These are phyloP conservation scores for Lepidothrix coronata DNA, from an alignment of 2,113 vertebrate genomes.

Conservation along the genomic window DNA sequence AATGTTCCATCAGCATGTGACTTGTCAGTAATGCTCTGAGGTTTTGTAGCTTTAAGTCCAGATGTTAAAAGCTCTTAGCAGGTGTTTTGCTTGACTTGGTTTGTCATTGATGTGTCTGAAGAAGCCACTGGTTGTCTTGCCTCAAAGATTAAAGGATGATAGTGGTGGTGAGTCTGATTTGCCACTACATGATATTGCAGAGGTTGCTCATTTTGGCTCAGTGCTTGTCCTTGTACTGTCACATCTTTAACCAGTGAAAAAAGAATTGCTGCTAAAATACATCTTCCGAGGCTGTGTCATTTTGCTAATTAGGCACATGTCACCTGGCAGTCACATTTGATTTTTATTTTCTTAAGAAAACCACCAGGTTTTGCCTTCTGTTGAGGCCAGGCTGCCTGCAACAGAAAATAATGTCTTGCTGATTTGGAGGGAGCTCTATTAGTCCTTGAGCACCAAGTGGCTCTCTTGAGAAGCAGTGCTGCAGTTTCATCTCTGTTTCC, in stretches of 20 bases:
- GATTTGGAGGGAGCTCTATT: background rate
- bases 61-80: background rate
- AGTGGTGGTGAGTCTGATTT: background rate
- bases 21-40: background rate
- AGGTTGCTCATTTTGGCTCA: background rate
- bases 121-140: background rate
- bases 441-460: rapidly evolving
- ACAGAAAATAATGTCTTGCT: background rate
- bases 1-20: rapidly evolving
- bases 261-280: background rate
- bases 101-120: background rate
- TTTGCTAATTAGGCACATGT: background rate
- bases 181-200: rapidly evolving
- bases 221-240: background rate
- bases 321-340: rapidly evolving
- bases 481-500: background rate
- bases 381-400: background rate
- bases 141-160: background rate
- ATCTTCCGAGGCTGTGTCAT: rapidly evolving
- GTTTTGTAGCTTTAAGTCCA: background rate
- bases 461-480: background rate
- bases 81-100: background rate
- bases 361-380: background rate
- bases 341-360: background rate
- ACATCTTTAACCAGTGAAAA: background rate